Evolutionary conservation across 1,140 invertebrate species (phyloP), one percentile per base, ranked within the genome.

Genomic region (Liolophura sinensis): DNA sequence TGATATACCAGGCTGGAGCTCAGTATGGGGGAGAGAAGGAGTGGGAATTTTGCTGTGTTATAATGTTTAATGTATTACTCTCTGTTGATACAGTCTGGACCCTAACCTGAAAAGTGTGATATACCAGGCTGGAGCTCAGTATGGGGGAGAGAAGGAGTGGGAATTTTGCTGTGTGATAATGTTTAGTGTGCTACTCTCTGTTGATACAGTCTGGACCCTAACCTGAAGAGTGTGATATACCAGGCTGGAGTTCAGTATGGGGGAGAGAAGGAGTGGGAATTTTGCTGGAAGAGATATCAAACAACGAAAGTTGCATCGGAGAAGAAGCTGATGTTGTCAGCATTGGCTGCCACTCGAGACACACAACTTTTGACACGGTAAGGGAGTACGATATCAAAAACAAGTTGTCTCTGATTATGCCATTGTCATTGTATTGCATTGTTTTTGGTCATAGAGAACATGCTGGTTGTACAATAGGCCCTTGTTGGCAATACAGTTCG

Each of bases 121-220:
- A 27, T 69, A 64, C 20, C n/a, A n/a, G n/a, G 54, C 58, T 50
- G 69, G 69, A 16, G 47, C 67, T 18, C 20, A 49, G 52, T 60
- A 60, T 62, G 69, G 69, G 16, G 56, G 46, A 11, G 65, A 67
- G 20, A 25, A 51, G 22, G 65, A 64, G 16, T 70, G 69, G 69
- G 51, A 67, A n/a, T n/a, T n/a, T n/a, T n/a, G n/a, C n/a, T n/a
- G n/a, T n/a, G n/a, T n/a, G n/a, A n/a, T n/a, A n/a, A n/a, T n/a
- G n/a, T n/a, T n/a, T n/a, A n/a, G n/a, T n/a, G n/a, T n/a, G n/a
- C n/a, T n/a, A n/a, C n/a, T n/a, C n/a, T n/a, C n/a, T n/a, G n/a
- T n/a, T n/a, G n/a, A n/a, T 46, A 15, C 40, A 69, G 67, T 18
- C 50, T 69, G 6, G 57, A 65, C 25, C 52, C 60, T 3, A 64